These are phyloP conservation scores for Drosophila biarmipes DNA, from an alignment of 1,140 invertebrate genomes.

Conservation along the genomic window DNA sequence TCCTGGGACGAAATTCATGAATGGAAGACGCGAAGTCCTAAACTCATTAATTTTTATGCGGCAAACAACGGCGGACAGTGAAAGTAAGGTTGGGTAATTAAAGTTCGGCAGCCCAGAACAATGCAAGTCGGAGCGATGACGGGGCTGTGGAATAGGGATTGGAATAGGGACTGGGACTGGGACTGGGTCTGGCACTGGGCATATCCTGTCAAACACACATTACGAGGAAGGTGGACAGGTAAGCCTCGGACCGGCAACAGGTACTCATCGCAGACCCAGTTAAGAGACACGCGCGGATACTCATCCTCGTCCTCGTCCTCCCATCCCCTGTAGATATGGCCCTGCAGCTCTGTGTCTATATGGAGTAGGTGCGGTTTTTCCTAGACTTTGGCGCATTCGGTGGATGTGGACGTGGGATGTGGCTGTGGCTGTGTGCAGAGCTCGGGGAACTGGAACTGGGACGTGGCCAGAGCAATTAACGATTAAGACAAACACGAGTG, in stretches of 20 bases:
- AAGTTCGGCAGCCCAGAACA: slow-evolving; percentile 49
- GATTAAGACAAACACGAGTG: slow-evolving; percentile 56
- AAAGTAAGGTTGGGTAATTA: slow-evolving; percentile 72
- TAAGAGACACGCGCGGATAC: slow-evolving; percentile 69
- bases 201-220: slow-evolving; percentile 80
- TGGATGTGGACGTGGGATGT: slow-evolving; percentile 27
- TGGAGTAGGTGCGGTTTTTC: slow-evolving; percentile 60
- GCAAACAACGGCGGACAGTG: slow-evolving; percentile 58
- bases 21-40: slow-evolving; percentile 49
- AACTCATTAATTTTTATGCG: slow-evolving; percentile 73
- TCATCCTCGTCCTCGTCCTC: slow-evolving; percentile 1
- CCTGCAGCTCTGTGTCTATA: slow-evolving; percentile 24
- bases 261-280: slow-evolving; percentile 40
- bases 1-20: slow-evolving; percentile 52
- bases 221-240: slow-evolving; percentile 48
- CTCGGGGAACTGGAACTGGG: slow-evolving; percentile 26
- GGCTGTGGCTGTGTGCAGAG: slow-evolving; percentile 16
- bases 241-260: slow-evolving; percentile 48
- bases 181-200: slow-evolving; percentile 19
- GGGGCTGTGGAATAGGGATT: slow-evolving; percentile 15
- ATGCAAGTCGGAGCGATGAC: slow-evolving; percentile 48
- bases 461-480: slow-evolving; percentile 58
- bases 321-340: slow-evolving; percentile 11
- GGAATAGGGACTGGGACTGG: slow-evolving; percentile 1
- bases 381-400: slow-evolving; percentile 53